Evolutionary conservation across 1,140 invertebrate genomes (phyloP).

Genomic region (Leptinotarsa undecemlineata): DNA sequence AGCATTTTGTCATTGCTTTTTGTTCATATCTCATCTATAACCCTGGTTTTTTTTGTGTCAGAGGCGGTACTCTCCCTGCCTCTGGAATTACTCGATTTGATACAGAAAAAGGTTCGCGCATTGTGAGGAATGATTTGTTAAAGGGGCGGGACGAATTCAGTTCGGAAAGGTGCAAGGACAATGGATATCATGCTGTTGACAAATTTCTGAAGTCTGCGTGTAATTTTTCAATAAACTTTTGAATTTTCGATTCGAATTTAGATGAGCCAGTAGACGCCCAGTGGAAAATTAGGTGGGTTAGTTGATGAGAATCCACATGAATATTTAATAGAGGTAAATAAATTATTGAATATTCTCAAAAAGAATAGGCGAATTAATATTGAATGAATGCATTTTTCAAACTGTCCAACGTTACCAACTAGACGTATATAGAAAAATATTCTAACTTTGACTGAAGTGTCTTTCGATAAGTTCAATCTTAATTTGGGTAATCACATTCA

Average conservation of each 20-base stretch:
- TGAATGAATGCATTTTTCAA: too few species aligned
- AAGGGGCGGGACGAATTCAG: slow-evolving; percentile 36
- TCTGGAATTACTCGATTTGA: slow-evolving; percentile 52
- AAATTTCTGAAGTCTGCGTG: slow-evolving; percentile 42
- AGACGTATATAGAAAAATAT: too few species aligned
- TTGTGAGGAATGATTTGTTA: slow-evolving; percentile 45
- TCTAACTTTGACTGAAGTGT: too few species aligned
- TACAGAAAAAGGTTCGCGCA: slow-evolving; percentile 41
- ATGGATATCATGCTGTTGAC: slow-evolving; percentile 40
- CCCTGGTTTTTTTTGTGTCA: slow-evolving; percentile 43
- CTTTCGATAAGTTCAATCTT: too few species aligned
- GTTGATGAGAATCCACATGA: slow-evolving; percentile 21
- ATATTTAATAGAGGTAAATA: slow-evolving; percentile 6
- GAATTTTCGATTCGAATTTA: slow-evolving; percentile 37
- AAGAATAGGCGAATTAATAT: too few species aligned
- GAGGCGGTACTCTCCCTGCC: slow-evolving; percentile 48
- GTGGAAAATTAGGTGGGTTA: slow-evolving; percentile 14
- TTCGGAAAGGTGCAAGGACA: slow-evolving; percentile 31
- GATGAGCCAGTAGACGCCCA: slow-evolving; percentile 14
- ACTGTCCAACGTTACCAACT: too few species aligned
- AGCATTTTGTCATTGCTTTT: slow-evolving; percentile 41
- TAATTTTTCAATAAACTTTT: slow-evolving; percentile 45
- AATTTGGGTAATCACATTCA: too few species aligned
- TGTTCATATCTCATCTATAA: slow-evolving; percentile 32
- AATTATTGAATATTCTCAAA: background rate